These are phyloP conservation scores for Amblyopsis hoosieri DNA, from an alignment of 2,797 vertebrate species.

Conservation along the genomic window DNA sequence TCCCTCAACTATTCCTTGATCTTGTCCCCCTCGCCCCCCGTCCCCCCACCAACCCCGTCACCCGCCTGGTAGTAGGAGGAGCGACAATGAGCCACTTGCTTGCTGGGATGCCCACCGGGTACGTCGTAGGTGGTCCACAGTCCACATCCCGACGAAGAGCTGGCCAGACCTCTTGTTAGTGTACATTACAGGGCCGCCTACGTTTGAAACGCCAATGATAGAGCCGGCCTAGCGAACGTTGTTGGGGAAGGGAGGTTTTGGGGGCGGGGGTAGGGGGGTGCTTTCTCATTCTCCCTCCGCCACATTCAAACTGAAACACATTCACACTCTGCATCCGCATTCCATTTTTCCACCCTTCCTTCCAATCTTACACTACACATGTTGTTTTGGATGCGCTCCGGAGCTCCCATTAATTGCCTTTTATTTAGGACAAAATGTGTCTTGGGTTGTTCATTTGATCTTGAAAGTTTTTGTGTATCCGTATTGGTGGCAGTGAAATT, in stretches of 20 bases:
- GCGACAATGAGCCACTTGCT: constrained; percentile 64
- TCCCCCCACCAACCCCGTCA: constrained; percentile 2
- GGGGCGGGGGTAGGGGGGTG: no score
- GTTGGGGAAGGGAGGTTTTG: background rate
- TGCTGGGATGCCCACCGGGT: constrained; percentile 51
- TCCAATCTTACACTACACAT: constrained; percentile 51
- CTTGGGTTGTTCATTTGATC: constrained; percentile 47
- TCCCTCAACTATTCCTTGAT: background rate
- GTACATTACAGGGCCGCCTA: background rate
- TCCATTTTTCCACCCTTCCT: constrained; percentile 10
- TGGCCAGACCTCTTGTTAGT: background rate
- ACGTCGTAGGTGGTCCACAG: constrained; percentile 27
- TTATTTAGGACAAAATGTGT: constrained; percentile 51
- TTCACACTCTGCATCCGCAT: background rate
- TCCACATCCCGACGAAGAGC: constrained; percentile 58
- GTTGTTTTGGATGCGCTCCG: constrained; percentile 38
- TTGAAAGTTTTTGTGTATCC: constrained; percentile 12
- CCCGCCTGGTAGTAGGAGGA: constrained; percentile 58
- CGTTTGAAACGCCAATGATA: background rate
- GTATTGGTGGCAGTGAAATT: constrained; percentile 20
- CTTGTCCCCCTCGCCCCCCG: background rate
- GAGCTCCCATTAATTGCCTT: constrained; percentile 30
- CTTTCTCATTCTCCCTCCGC: constrained; percentile 44
- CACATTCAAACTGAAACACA: background rate
- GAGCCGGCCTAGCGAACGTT: constrained; percentile 14